phyloP scores from a whole-genome alignment of 2,797 vertebrate species.

The Tenualosa ilisha region DNA sequence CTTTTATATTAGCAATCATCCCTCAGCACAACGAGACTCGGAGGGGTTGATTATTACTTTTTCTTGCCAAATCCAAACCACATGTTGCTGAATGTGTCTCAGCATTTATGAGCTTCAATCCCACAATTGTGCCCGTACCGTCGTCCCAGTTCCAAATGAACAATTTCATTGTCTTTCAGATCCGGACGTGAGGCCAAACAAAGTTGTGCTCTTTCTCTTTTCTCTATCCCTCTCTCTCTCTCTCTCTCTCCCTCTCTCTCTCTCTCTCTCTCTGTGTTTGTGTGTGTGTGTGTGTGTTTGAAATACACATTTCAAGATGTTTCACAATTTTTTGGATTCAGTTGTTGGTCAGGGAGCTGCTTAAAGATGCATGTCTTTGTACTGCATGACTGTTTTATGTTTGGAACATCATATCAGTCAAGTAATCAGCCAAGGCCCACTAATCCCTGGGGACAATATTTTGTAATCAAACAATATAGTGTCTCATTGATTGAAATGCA shows the following conservation, averaged over 20 bases:
- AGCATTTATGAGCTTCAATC: slow-evolving; percentile 69
- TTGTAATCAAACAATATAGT: not conserved
- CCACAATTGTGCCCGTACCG: slow-evolving; percentile 67
- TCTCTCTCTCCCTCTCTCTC: too few species aligned
- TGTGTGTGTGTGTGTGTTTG: slow-evolving; percentile 19
- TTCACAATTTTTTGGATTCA: slow-evolving; percentile 16
- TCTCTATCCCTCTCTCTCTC: too few species aligned
- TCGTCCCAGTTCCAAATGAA: slow-evolving; percentile 68
- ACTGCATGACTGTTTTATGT: not conserved
- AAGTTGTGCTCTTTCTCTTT: slow-evolving; percentile 26
- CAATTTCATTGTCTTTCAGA: slow-evolving; percentile 74
- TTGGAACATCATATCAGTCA: not conserved
- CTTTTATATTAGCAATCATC: slow-evolving; percentile 78
- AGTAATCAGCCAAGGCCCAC: not conserved
- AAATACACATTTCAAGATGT: slow-evolving; percentile 17
- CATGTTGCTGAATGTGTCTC: slow-evolving; percentile 72
- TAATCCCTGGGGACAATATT: not conserved
- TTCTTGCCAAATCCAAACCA: slow-evolving; percentile 76
- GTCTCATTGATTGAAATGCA: not conserved
- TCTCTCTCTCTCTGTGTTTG: too few species aligned
- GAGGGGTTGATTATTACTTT: slow-evolving; percentile 78
- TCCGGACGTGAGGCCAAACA: slow-evolving; percentile 61
- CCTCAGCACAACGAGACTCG: slow-evolving; percentile 71
- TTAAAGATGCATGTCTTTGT: slow-evolving; percentile 16
- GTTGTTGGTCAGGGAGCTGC: not conserved